Conservation (phyloP, 2,797 vertebrate genomes). For the Pangasius djambal region DNA sequence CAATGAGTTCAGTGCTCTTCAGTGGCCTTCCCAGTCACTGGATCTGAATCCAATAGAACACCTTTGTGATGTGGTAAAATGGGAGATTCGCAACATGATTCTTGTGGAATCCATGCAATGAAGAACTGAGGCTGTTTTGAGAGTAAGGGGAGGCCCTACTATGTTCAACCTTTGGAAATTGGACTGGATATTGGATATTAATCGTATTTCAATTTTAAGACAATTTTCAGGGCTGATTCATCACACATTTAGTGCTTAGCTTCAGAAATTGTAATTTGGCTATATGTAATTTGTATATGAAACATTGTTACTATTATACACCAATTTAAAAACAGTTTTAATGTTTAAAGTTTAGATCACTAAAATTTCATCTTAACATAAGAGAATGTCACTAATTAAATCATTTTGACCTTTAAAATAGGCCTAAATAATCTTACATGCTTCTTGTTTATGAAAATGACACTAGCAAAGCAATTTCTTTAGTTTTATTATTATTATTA, state of each 20-base stretch:
- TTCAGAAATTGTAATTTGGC: too few relatives aligned
- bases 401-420: too few relatives aligned
- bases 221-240: background rate
- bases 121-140: background rate
- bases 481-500: too few relatives aligned
- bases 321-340: too few relatives aligned
- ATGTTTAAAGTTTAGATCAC: too few relatives aligned
- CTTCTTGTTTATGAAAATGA: too few relatives aligned
- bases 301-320: too few relatives aligned
- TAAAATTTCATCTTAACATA: too few relatives aligned
- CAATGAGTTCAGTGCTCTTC: background rate
- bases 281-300: too few relatives aligned
- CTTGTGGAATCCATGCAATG: background rate
- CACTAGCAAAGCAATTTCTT: too few relatives aligned
- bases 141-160: background rate
- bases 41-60: background rate
- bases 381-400: too few relatives aligned
- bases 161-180: background rate
- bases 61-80: background rate
- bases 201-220: background rate
- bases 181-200: background rate
- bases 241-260: background rate
- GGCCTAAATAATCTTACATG: too few relatives aligned
- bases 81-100: background rate
- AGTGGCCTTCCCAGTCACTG: background rate